Evolutionary conservation across 2,797 vertebrate species (phyloP).

Genomic region (Ctenopoma kingsleyae): DNA sequence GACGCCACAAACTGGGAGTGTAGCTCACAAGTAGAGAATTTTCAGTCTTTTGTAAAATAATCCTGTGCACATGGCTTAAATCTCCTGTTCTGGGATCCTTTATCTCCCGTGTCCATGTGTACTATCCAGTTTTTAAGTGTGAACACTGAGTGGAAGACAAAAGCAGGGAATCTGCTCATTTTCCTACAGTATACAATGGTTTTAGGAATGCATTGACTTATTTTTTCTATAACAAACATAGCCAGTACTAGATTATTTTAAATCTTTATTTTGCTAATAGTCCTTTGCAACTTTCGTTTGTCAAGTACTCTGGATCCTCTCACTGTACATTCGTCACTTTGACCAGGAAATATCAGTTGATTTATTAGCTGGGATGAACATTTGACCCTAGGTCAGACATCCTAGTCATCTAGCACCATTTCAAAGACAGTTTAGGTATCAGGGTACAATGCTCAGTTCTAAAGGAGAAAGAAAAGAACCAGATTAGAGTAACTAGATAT

Average conservation of each 20-base stretch:
- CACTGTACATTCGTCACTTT: conserved; percentile 19
- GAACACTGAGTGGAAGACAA: not conserved
- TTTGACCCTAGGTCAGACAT: conserved; percentile 20
- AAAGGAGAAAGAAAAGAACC: not conserved
- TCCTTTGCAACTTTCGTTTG: not conserved
- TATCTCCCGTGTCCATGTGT: conserved; percentile 32
- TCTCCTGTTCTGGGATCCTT: conserved; percentile 40
- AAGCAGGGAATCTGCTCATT: not conserved
- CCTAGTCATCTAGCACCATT: conserved; percentile 6
- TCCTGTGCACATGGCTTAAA: conserved; percentile 49
- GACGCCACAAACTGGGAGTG: conserved; percentile 59
- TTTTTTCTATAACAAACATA: not conserved
- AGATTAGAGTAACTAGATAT: not conserved
- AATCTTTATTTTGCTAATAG: not conserved
- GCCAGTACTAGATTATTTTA: not conserved
- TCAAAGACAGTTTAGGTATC: conserved; percentile 1
- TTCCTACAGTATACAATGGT: not conserved
- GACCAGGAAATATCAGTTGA: conserved; percentile 45
- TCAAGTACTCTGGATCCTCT: not conserved
- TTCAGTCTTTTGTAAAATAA: conserved; percentile 52
- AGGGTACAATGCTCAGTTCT: not conserved
- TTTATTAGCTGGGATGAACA: conserved; percentile 17
- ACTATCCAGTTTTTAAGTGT: conserved; percentile 15
- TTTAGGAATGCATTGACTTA: not conserved
- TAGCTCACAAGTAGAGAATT: conserved; percentile 46